phyloP scores from a whole-genome alignment of 2,797 vertebrate species.

The Molossus molossus region DNA sequence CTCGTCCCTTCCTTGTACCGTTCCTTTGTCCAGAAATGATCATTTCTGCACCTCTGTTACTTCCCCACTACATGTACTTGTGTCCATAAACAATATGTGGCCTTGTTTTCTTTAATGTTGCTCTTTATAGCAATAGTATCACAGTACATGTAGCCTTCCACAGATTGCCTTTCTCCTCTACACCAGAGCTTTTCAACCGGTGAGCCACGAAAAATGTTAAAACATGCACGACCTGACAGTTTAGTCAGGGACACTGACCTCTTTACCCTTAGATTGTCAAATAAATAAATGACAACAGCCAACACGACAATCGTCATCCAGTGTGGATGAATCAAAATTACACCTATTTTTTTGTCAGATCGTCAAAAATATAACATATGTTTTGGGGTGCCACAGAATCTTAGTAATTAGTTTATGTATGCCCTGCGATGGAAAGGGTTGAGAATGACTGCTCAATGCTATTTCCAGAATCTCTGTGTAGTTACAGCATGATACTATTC shows the following conservation, averaged over 20 bases:
- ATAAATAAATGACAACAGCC: neutral
- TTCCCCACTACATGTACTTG: too few relatives aligned
- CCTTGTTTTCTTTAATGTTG: neutral
- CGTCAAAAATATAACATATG: too few relatives aligned
- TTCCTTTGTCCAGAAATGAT: neutral
- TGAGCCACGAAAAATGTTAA: too few relatives aligned
- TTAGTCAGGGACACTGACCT: too few relatives aligned
- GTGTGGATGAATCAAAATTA: neutral
- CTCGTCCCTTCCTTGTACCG: neutral
- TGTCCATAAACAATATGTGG: neutral
- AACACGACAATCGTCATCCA: neutral
- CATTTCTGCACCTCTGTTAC: neutral
- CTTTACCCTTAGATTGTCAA: neutral
- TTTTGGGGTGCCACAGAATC: too few relatives aligned
- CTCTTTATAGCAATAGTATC: neutral
- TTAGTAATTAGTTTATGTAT: too few relatives aligned
- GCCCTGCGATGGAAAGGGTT: too few relatives aligned
- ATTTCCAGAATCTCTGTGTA: neutral
- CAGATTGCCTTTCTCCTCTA: neutral
- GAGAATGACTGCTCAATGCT: accelerated
- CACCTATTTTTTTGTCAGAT: too few relatives aligned
- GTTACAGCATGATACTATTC: neutral
- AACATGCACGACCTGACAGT: too few relatives aligned
- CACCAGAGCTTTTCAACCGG: too few relatives aligned
- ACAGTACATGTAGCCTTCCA: neutral